Conservation (phyloP, 30 jellyfish, hydroid and myxozoan genomes). For the Nemopilema nomurai region DNA sequence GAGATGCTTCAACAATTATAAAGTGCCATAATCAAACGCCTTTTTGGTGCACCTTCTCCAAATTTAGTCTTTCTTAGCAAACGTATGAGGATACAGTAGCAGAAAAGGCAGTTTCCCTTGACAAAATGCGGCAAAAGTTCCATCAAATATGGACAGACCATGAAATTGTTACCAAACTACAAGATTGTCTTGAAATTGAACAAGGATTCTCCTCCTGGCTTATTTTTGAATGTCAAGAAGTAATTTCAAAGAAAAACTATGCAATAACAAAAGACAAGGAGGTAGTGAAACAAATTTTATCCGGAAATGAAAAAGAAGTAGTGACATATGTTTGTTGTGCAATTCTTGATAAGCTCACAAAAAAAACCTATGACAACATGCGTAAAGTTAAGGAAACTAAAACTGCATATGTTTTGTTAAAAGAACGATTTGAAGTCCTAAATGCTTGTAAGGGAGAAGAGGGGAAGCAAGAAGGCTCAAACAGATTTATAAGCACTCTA, state of each 20-base stretch:
- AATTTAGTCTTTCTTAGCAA: conserved; percentile 4
- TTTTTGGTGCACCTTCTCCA: conserved; percentile 9
- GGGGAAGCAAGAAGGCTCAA: neutral
- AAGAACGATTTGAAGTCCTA: neutral
- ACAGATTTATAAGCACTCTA: conserved; percentile 1
- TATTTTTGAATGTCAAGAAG: conserved; percentile 11
- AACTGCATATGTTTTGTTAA: neutral
- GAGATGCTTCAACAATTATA: conserved; percentile 10
- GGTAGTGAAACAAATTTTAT: neutral
- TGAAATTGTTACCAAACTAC: neutral
- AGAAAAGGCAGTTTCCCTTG: conserved; percentile 10
- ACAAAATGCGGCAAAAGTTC: conserved; percentile 16
- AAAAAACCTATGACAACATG: conserved; percentile 13
- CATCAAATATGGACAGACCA: conserved; percentile 13
- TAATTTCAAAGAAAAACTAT: conserved; percentile 5
- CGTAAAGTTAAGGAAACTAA: neutral
- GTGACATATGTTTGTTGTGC: conserved; percentile 21
- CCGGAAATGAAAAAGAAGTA: conserved; percentile 12
- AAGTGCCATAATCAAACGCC: neutral
- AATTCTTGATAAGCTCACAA: conserved; percentile 2
- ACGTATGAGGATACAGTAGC: conserved; percentile 7
- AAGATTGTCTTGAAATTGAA: neutral
- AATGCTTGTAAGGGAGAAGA: neutral
- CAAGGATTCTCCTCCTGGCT: conserved; percentile 12
- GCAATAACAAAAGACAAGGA: conserved; percentile 1